Evolutionary conservation across 2,113 vertebrate species (phyloP), one percentile per base, ranked within the genome.

Genomic region (Regulus satrapa): DNA sequence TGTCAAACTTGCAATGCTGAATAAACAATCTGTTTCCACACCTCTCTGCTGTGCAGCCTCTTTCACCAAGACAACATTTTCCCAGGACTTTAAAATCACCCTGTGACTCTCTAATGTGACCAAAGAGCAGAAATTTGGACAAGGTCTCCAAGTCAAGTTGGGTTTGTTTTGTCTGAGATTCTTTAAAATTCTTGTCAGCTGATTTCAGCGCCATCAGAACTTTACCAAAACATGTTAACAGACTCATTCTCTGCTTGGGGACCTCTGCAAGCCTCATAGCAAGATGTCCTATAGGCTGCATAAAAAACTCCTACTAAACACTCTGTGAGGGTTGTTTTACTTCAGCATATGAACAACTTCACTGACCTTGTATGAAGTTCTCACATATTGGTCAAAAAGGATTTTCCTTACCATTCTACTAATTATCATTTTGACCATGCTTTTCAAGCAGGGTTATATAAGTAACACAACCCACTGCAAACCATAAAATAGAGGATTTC

Each of bases 351-450:
- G 34, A 59, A 67, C 32, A 41, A 8, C 14, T 83, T 83, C 16
- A 66, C 10, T 77, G 16, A 52, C 9, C 21, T 40, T 19, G 5
- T 24, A 63, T 34, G 31, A 69, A 55, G 12, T 32, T 81, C 18
- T 85, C 18, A 3, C 0, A 0, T 10, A 45, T 6, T 40, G 8
- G 16, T 61, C 71, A 63, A 82, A 84, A 34, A 79, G 3, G 8
- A 3, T 21, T 76, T 93, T 75, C 56, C 55, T 92, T 58, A 19
- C 0, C 1, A 49, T 45, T 43, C 7, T 15, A 18, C 10, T 76
- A 55, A 21, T 4, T 0, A 38, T 66, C 77, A 68, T 48, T 85
- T 78, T 69, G 38, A 76, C 17, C 11, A 17, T 31, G 31, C 7
- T 83, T 69, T 89, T 69, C 43, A 79, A 63, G 31, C 6, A 73